These are phyloP conservation scores for Dreissena rostriformis DNA, from an alignment of 1,140 invertebrate species.

Conservation along the genomic window DNA sequence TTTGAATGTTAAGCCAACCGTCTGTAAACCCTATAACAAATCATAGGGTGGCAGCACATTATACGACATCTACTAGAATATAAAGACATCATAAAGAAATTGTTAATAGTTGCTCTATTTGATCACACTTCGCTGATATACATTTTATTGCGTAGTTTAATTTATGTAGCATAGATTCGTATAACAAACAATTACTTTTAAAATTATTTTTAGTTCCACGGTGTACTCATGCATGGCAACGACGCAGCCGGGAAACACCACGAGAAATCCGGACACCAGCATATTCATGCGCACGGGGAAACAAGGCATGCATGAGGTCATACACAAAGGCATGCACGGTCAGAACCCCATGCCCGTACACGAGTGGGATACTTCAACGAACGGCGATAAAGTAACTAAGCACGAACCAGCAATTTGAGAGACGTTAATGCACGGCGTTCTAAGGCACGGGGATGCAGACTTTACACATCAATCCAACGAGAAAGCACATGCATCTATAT, in stretches of 20 bases:
- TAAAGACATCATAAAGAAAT: too few relatives aligned
- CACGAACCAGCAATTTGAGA: constrained; percentile 20
- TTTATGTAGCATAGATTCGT: too few relatives aligned
- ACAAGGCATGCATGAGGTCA: constrained; percentile 52
- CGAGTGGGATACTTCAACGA: constrained; percentile 25
- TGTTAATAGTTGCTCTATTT: too few relatives aligned
- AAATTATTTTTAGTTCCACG: constrained; percentile 44
- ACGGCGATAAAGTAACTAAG: constrained; percentile 4
- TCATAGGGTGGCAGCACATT: too few relatives aligned
- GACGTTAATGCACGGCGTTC: constrained; percentile 64
- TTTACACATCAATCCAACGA: constrained; percentile 46
- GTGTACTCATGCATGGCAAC: constrained; percentile 69
- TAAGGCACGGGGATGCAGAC: constrained; percentile 67
- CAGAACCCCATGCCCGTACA: constrained; percentile 58
- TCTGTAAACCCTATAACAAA: too few relatives aligned
- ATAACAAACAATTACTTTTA: too few relatives aligned
- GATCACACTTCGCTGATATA: too few relatives aligned
- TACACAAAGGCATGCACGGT: constrained; percentile 73
- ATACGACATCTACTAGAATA: too few relatives aligned
- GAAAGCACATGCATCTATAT: not conserved
- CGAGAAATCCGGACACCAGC: constrained; percentile 41
- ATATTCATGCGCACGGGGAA: constrained; percentile 51
- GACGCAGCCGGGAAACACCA: constrained; percentile 47
- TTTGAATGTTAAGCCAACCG: too few relatives aligned
- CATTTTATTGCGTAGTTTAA: too few relatives aligned